Conservation (phyloP, 2,113 vertebrate species). For the Scytalopus superciliaris region DNA sequence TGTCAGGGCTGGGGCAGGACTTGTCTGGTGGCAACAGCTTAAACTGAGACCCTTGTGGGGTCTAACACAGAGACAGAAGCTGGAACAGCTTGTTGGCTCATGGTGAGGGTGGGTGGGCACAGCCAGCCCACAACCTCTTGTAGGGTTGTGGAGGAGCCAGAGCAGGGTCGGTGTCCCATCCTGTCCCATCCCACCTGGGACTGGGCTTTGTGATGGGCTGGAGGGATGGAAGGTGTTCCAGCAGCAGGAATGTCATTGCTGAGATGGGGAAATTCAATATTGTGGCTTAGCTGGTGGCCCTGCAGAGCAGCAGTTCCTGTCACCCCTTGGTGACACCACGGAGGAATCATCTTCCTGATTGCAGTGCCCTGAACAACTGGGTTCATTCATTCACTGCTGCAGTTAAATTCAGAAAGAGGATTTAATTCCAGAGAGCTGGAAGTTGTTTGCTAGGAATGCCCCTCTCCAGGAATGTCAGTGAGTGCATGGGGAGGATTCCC, state of each 20-base stretch:
- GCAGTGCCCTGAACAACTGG: fast-evolving
- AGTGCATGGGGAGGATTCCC: neutral
- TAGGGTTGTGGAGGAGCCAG: neutral
- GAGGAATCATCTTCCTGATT: neutral
- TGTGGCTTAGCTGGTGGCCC: neutral
- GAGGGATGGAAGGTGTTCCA: neutral
- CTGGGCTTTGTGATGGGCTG: neutral
- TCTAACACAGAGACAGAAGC: neutral
- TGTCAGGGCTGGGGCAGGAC: neutral
- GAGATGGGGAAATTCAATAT: neutral
- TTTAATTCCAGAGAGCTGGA: neutral
- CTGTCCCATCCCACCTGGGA: neutral
- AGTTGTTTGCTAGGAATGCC: neutral
- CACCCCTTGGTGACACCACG: neutral
- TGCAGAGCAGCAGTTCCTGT: fast-evolving
- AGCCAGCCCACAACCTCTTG: neutral
- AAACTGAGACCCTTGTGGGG: fast-evolving
- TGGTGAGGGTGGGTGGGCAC: neutral
- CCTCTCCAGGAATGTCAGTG: neutral
- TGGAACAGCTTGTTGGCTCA: neutral
- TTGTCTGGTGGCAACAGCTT: fast-evolving
- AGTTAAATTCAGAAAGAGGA: neutral
- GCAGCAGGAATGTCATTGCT: neutral
- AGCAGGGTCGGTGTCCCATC: neutral
- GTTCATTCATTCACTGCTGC: fast-evolving